phyloP scores from a whole-genome alignment of 2,888 invertebrate species.

The Rhopalosiphum nymphaeae region DNA sequence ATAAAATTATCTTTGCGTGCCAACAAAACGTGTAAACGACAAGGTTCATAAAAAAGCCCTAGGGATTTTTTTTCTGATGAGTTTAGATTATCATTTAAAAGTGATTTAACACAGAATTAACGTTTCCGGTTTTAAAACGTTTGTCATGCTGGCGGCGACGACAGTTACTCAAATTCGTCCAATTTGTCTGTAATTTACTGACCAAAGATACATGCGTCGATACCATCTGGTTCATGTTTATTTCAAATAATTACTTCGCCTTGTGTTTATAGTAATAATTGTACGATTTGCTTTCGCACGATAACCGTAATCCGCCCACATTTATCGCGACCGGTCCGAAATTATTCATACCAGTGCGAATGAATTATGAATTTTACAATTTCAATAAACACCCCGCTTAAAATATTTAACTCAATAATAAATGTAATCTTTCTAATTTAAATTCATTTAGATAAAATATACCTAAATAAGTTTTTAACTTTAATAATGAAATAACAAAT shows the following conservation, averaged over 20 bases:
- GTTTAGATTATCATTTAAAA: constrained; percentile 42
- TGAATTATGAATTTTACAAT: constrained; percentile 12
- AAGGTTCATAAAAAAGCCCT: neutral
- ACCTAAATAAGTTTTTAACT: neutral
- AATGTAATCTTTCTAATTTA: neutral
- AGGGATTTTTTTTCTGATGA: constrained; percentile 22
- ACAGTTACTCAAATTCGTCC: constrained; percentile 41
- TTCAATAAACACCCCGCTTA: neutral
- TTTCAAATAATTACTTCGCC: constrained; percentile 29
- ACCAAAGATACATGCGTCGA: neutral
- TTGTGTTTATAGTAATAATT: constrained; percentile 26
- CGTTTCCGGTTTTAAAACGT: constrained; percentile 53
- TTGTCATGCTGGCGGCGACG: constrained; percentile 41
- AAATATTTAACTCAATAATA: neutral
- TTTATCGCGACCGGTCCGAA: constrained; percentile 16
- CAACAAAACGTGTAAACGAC: constrained; percentile 4
- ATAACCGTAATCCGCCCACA: constrained; percentile 36
- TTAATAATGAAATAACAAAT: neutral
- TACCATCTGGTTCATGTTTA: constrained; percentile 24
- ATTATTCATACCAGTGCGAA: neutral
- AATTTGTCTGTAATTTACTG: constrained; percentile 52
- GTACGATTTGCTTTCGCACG: constrained; percentile 16
- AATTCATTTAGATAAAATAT: neutral
- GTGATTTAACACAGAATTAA: constrained; percentile 57
- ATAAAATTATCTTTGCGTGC: neutral